phyloP scores from a whole-genome alignment of 2,888 invertebrate species.

The Crematogaster levior region DNA sequence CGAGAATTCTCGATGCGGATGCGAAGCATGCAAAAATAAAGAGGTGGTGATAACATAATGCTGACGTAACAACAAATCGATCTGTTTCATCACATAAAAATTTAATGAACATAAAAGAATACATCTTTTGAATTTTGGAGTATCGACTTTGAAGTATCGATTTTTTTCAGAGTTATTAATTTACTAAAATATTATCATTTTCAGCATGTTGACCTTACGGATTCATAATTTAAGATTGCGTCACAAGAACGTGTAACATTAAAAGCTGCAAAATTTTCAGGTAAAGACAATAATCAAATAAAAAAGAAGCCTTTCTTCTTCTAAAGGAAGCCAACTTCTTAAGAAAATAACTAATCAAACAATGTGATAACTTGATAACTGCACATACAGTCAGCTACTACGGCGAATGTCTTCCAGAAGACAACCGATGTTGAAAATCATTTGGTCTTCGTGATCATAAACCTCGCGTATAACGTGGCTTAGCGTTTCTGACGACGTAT shows the following conservation, averaged over 20 bases:
- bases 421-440: not conserved
- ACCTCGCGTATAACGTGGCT: constrained; percentile 34
- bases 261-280: not conserved
- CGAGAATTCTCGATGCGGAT: not conserved
- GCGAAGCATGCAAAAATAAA: constrained; percentile 16
- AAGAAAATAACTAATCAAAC: not conserved
- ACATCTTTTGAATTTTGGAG: not conserved
- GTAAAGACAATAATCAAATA: not conserved
- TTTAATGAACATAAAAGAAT: not conserved
- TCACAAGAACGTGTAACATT: not conserved
- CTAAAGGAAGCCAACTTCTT: not conserved
- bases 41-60: not conserved
- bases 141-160: not conserved
- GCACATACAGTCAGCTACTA: not conserved
- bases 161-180: not conserved
- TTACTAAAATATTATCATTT: not conserved
- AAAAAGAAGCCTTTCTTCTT: too few species aligned
- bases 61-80: constrained; percentile 29
- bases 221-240: not conserved
- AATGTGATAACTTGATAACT: not conserved
- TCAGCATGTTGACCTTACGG: not conserved
- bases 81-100: not conserved
- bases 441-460: constrained; percentile 53
- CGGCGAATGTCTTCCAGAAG: not conserved
- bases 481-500: constrained; percentile 57